Base-by-base conservation (phyloP, 2,888 invertebrate genomes). In the Tethea ocularis region DNA sequence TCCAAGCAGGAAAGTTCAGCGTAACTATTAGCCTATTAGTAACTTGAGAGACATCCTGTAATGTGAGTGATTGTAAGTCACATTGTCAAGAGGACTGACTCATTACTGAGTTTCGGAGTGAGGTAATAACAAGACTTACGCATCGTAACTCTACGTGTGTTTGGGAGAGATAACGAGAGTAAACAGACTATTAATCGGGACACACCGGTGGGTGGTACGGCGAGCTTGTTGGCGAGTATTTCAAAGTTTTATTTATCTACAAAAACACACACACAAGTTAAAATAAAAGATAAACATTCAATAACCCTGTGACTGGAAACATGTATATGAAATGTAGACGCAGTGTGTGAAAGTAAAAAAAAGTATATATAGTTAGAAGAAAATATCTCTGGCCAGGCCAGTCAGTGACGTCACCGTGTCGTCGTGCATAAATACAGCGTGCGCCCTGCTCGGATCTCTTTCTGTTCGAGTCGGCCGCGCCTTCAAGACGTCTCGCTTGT, bases 111-210 rank as follows among this genome's bases (percentile, higher is more conserved):
- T 59, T 52, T 56, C 61, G 63, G 41, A 56, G 56, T 41, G 20
- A 56, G 63, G 62, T 65, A 64, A 67, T 68, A 67, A 66, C 67
- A 46, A 58, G 60, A 67, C 62, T 78, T 75, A 75, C 73, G 71
- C 68, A 60, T 74, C 77, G 77, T 82, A 75, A 78, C 78, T 82
- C 82, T 74, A 71, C 80, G 83, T 83, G 83, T 85, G 86, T 75
- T 77, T 69, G 68, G 62, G n/a, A 57, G 67, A 80, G 86, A 86
- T 86, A 86, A 82, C 84, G 67, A 72, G 68, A 75, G 83, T 79
- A 81, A 85, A 86, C 85, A 86, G 66, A 71, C 82, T 81, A 82
- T 83, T 83, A 80, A 74, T 41, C 36, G 71, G 23, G 69, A 69
- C 70, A 68, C 64, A 80, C 65, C 7, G 71, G 0, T 1, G 5